Evolutionary conservation across 2,888 invertebrate species (phyloP), one percentile per base, ranked within the genome.

Genomic region (Nesidiocoris tenuis): DNA sequence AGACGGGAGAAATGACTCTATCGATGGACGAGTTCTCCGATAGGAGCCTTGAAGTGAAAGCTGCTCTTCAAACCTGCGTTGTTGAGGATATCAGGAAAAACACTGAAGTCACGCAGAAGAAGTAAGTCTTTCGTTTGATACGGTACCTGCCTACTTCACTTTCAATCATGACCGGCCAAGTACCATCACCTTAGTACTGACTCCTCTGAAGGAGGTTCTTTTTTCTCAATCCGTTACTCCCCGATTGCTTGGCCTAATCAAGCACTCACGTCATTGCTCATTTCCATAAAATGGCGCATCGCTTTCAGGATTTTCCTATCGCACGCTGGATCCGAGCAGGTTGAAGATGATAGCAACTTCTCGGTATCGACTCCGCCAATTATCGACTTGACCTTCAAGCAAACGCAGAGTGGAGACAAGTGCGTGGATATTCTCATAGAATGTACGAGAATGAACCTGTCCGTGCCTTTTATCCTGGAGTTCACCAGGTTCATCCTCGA

Each of bases 71-170:
- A 83, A 88, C 88, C 22, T 84, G 92, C 65, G 84, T 88, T 0
- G 84, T 93, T 1, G 90, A 91, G 81, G 93, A 94, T 81, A 90
- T 91, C 21, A 86, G 93, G 64, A 89, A 90, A 0, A 89, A 90
- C 79, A 88, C 79, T 55, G 77, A 74, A 7, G 61, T 68, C 7
- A 21, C 70, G 18, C 77, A 77, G 65, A 79, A 79, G 65, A 78
- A 79, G 78, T 79, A 75, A 54, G 63, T 23, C 19, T 55, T 1
- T n/a, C 55, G 55, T 55, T 19, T 18, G 2, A 17, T 16, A 66
- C 1, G n/a, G 16, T n/a, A 2, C 12, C 12, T 21, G 17, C 21
- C 19, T 9, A 21, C 12, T 61, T n/a, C n/a, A n/a, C n/a, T n/a
- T n/a, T n/a, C n/a, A n/a, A n/a, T n/a, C n/a, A n/a, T n/a, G n/a